Base-by-base conservation (phyloP, 2,888 invertebrate species). In the Apotomis capreana region DNA sequence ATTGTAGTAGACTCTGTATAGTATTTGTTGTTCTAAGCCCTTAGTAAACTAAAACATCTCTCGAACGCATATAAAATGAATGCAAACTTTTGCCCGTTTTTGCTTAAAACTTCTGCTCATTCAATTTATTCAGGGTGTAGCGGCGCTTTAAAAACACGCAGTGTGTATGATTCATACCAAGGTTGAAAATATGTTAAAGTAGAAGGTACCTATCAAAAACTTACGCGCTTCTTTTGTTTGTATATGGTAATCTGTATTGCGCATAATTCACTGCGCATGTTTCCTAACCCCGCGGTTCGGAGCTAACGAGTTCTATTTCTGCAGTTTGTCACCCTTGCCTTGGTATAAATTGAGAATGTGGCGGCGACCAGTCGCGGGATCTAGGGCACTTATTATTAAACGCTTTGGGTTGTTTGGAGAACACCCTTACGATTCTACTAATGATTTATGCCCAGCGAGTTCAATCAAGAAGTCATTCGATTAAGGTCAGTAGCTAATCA, bases 281-380 rank as follows among this genome's bases (percentile, higher is more conserved):
- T 9, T 0, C 9, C 10, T 49, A 49, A 49, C 40, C 40, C 40
- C 40, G 5, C 40, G 40, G 49, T 67, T 55, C 55, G 44, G 54
- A 55, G 54, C 44, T 55, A 46, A 65, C 46, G 59, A 68, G 40
- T 67, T 68, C 59, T 55, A 61, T 71, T 57, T 71, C 40, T 13
- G 57, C 37, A 60, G 65, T 71, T 60, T 71, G 57, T 71, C 68
- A 71, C 62, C 61, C 61, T 67, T 67, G 70, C 70, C 67, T 71
- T 71, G 61, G 61, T 67, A 51, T 62, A 62, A 71, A 71, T 61
- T 37, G 60, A 55, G 64, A 64, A n/a, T 37, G 8, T 44, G 60
- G 55, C 67, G 55, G 26, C 55, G 67, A 58, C 70, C 40, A 57
- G 12, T 10, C 10, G 52, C 12, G 26, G 61, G 55, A 68, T 71